Conservation (phyloP, 2,797 vertebrate species). For the Gambusia yucatana region DNA sequence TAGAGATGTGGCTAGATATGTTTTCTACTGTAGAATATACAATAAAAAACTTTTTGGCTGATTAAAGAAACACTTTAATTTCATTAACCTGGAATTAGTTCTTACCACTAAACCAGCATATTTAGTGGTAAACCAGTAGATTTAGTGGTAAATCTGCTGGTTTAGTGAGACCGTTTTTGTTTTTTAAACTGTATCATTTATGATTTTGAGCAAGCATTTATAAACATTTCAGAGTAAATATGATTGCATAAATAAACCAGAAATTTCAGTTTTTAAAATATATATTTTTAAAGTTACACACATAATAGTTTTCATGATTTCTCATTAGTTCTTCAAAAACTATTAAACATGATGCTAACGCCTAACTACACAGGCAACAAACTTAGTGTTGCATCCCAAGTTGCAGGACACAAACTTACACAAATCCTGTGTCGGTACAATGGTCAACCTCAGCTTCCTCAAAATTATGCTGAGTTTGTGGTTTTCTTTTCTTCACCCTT, state of each 20-base stretch:
- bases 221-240: background rate
- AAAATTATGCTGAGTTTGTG: slow-evolving; percentile 44
- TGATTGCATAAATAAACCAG: background rate
- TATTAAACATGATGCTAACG: background rate
- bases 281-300: background rate
- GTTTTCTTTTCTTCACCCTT: slow-evolving; percentile 9
- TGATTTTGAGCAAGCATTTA: background rate
- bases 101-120: background rate
- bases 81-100: background rate
- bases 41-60: background rate
- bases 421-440: slow-evolving; percentile 26
- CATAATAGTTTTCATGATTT: background rate
- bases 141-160: too few relatives aligned
- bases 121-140: background rate
- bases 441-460: slow-evolving; percentile 36
- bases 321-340: background rate
- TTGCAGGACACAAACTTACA: slow-evolving; percentile 24
- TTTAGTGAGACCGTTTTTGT: background rate
- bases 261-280: background rate
- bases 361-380: background rate
- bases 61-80: background rate
- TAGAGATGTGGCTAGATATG: too few relatives aligned
- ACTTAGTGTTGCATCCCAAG: background rate
- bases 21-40: too few relatives aligned
- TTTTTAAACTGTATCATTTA: background rate